phyloP scores from a whole-genome alignment of 2,797 vertebrate species.

The Psittacula echo region DNA sequence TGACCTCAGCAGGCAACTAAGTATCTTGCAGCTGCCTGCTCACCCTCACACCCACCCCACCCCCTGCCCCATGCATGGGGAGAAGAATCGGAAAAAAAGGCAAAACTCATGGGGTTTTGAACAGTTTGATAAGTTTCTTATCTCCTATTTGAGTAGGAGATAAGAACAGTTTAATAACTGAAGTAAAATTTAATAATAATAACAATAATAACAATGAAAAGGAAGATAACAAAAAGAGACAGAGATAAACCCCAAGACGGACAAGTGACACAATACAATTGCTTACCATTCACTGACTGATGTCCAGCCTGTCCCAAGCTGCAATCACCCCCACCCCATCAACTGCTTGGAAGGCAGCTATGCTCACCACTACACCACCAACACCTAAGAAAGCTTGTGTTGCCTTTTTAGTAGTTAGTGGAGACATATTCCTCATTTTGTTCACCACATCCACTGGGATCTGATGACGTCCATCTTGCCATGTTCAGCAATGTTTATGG shows the following conservation, averaged over 20 bases:
- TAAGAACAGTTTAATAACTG: background rate
- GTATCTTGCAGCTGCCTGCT: background rate
- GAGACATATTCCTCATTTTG: background rate
- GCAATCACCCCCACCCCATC: background rate
- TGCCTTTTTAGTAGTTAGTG: background rate
- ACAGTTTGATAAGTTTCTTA: background rate
- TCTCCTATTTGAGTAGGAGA: background rate
- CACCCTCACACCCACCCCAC: background rate
- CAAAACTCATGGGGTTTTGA: background rate
- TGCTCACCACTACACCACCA: conserved; percentile 78
- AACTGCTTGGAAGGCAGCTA: conserved; percentile 79
- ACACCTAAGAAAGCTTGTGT: background rate
- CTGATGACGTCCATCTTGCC: background rate
- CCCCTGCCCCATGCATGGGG: background rate
- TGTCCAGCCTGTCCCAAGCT: background rate
- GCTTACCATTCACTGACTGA: background rate
- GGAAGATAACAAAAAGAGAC: background rate
- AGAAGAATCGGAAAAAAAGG: background rate
- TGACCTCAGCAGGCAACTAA: background rate
- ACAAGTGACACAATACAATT: background rate
- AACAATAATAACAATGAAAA: background rate
- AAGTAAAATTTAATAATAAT: background rate
- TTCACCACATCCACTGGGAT: background rate
- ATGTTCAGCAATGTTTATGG: background rate
- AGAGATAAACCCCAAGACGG: background rate